Evolutionary conservation across 2,888 invertebrate species (phyloP).

Genomic region (Mimachlamys varia): DNA sequence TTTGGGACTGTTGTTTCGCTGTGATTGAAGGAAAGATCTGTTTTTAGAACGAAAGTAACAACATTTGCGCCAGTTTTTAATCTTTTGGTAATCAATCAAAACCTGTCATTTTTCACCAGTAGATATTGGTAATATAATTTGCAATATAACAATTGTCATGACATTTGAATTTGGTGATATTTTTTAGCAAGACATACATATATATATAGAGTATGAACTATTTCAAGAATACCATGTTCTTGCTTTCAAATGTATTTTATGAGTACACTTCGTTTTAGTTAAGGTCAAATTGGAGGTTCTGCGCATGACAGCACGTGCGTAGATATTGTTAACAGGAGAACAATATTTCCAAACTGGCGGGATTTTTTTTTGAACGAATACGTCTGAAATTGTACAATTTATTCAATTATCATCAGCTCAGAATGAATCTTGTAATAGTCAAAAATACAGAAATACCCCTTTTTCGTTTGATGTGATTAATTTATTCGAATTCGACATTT

Average conservation of each 20-base stretch:
- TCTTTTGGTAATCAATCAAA: conserved; percentile 1
- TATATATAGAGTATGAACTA: neutral
- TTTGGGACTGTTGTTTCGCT: neutral
- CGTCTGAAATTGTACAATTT: too few species aligned
- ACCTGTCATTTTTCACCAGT: neutral
- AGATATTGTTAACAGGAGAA: neutral
- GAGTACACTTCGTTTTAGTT: neutral
- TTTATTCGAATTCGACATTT: too few species aligned
- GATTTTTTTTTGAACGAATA: too few species aligned
- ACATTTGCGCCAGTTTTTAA: neutral
- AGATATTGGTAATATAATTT: conserved; percentile 1
- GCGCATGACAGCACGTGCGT: neutral
- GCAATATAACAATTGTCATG: neutral
- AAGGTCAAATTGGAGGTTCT: neutral
- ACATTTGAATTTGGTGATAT: conserved; percentile 10
- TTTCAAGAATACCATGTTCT: neutral
- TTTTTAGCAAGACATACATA: neutral
- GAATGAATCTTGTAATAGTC: too few species aligned
- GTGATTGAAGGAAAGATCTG: neutral
- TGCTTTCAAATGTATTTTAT: neutral
- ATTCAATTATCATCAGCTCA: too few species aligned
- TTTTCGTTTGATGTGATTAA: too few species aligned
- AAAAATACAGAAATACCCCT: too few species aligned
- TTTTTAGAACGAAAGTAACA: neutral
- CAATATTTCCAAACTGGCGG: too few species aligned